A percentile compares a stretch with the other conserved stretches of the same genome.
Evolutionary conservation across 1,140 invertebrate genomes (phyloP).

Genomic region (Pseudomyrmex pallidus): DNA sequence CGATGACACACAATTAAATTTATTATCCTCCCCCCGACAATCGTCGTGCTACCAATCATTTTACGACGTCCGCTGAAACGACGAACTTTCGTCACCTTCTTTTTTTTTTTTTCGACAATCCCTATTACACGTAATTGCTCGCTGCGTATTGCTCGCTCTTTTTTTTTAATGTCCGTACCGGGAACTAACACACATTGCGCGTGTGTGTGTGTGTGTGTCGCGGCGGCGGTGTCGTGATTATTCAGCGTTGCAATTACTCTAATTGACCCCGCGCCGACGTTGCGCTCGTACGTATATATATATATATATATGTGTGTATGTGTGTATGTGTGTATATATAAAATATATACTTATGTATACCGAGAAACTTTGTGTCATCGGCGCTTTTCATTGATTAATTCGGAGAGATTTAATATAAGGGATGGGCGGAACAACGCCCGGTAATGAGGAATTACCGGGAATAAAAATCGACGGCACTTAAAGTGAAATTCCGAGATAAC

Average conservation of each 20-base stretch:
- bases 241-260: not conserved
- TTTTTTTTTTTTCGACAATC: not conserved
- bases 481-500: not conserved
- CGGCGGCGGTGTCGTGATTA: not conserved
- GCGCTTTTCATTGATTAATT: not conserved
- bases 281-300: no score
- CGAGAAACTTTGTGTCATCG: not conserved
- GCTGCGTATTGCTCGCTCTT: no score
- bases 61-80: not conserved
- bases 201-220: not conserved
- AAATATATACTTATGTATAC: no score
- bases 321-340: no score
- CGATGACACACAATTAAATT: constrained; percentile 25
- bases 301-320: no score
- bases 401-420: not conserved
- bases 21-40: no score
- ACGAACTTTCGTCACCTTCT: not conserved
- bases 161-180: no score
- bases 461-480: not conserved
- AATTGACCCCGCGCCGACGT: not conserved
- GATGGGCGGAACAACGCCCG: not conserved
- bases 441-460: not conserved
- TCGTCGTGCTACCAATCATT: constrained; percentile 1
- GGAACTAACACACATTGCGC: no score
- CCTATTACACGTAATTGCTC: not conserved